phyloP scores from a whole-genome alignment of 1,140 invertebrate species.

The Bilobella aurantiaca region DNA sequence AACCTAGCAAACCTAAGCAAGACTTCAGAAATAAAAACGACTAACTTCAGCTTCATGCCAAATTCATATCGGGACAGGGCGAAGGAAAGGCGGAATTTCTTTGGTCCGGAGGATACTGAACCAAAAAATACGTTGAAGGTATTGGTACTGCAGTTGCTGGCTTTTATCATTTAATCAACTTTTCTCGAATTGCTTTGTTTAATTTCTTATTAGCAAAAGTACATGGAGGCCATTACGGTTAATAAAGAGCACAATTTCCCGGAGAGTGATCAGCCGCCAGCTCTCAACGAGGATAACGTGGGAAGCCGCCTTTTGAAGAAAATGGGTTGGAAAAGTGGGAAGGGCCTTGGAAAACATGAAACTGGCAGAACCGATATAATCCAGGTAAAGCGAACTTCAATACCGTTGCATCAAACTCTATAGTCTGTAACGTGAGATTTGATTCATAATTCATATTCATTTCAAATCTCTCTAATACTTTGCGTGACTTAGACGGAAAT shows the following conservation, averaged over 20 bases:
- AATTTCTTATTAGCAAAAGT: too few species aligned
- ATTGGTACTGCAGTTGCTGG: too few species aligned
- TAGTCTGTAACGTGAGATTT: neutral
- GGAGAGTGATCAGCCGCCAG: too few species aligned
- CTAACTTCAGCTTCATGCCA: too few species aligned
- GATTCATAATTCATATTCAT: constrained; percentile 8
- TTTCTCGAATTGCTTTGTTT: too few species aligned
- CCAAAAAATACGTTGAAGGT: too few species aligned
- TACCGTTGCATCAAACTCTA: too few species aligned
- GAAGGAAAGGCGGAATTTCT: neutral
- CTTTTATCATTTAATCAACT: too few species aligned
- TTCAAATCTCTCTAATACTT: constrained; percentile 1
- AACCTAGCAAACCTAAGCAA: neutral
- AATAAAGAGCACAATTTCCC: too few species aligned
- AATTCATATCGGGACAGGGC: neutral
- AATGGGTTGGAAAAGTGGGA: constrained; percentile 96
- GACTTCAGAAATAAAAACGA: too few species aligned
- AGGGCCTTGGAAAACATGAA: constrained; percentile 82
- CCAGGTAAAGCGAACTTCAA: too few species aligned
- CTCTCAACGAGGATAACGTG: constrained; percentile 78
- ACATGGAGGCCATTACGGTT: too few species aligned
- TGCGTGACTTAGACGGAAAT: neutral
- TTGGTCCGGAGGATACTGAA: neutral
- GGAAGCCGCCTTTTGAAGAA: constrained; percentile 89
- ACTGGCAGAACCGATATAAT: constrained; percentile 90